These are phyloP conservation scores for Cataglyphis rosenhaueri DNA, from an alignment of 2,888 invertebrate genomes.

Conservation along the genomic window DNA sequence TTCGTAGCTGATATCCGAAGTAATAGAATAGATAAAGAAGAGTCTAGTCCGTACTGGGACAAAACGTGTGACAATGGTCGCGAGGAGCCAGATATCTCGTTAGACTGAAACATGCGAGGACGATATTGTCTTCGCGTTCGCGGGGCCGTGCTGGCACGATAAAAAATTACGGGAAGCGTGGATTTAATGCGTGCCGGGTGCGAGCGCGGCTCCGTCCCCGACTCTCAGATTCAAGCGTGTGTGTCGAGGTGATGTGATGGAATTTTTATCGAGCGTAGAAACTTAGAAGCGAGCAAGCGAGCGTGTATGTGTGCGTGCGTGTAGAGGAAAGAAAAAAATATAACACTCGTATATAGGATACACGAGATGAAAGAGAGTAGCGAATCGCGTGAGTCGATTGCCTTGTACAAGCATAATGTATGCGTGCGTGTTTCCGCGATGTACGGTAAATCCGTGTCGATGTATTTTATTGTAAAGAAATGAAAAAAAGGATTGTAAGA, in stretches of 20 bases:
- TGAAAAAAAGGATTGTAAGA: constrained; percentile 52
- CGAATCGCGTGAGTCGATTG: constrained; percentile 48
- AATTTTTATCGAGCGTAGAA: constrained; percentile 72
- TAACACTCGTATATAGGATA: constrained; percentile 28
- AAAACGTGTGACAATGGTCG: constrained; percentile 16
- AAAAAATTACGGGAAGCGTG: constrained; percentile 54
- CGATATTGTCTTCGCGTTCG: constrained; percentile 29
- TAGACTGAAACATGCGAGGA: constrained; percentile 77
- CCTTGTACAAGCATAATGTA: constrained; percentile 52
- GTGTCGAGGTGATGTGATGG: constrained; percentile 70
- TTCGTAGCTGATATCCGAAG: not conserved
- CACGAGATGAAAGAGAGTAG: constrained; percentile 29
- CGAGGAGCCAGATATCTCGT: constrained; percentile 52
- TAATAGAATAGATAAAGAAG: not conserved
- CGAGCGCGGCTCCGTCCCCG: constrained; percentile 65
- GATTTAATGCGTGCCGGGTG: constrained; percentile 70
- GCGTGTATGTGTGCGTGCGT: not conserved
- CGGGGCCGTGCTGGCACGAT: constrained; percentile 69
- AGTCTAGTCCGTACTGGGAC: constrained; percentile 9
- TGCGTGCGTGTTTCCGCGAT: constrained; percentile 55
- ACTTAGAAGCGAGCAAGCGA: constrained; percentile 29
- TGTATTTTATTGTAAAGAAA: constrained; percentile 84
- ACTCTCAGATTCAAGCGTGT: constrained; percentile 61
- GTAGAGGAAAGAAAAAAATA: constrained; percentile 3
- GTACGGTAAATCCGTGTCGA: constrained; percentile 76